Evolutionary conservation across 2,888 invertebrate species (phyloP), one percentile per base, ranked within the genome.

Genomic region (Scaeva pyrastri): DNA sequence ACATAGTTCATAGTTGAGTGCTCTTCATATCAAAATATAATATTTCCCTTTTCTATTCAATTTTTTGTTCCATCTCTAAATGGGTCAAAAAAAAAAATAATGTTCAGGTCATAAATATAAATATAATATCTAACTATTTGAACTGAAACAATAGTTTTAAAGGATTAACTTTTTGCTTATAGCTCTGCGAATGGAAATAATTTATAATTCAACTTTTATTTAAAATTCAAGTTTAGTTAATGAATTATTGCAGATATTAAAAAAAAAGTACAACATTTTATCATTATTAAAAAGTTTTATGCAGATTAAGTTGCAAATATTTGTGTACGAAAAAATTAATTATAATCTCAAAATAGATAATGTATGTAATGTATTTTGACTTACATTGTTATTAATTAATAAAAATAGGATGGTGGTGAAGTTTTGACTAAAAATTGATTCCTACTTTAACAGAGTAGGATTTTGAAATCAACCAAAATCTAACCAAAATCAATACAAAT

Each of bases 1-100:
- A n/a, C n/a, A 21, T 23, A 10, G 41, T 62, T 23, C 41, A n/a
- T n/a, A 43, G 41, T 62, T 41, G 60, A 62, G 60, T 43, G 60
- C n/a, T 41, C 23, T 48, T 48, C 39, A 14, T n/a, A 41, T 62
- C n/a, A 62, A 62, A 62, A 62, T 41, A 41, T 14, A 41, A 41
- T 62, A 23, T 43, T 41, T 23, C 23, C 10, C 23, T 41, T 41
- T 62, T 11, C 23, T 39, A 58, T 36, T 23, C 41, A 62, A 41
- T 62, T 41, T 62, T 62, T 23, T 39, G 21, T 41, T 23, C 10
- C 23, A 0, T 36, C 14, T 62, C 21, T 21, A 62, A 60, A 60
- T 60, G 23, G 39, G 26, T 31, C 55, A 55, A 16, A n/a, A 31
- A 2, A n/a, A 4, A 52, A 50, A 21, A 1, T 11, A 48, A 48